phyloP scores from a whole-genome alignment of 2,888 invertebrate genomes.

The Apamea monoglypha region DNA sequence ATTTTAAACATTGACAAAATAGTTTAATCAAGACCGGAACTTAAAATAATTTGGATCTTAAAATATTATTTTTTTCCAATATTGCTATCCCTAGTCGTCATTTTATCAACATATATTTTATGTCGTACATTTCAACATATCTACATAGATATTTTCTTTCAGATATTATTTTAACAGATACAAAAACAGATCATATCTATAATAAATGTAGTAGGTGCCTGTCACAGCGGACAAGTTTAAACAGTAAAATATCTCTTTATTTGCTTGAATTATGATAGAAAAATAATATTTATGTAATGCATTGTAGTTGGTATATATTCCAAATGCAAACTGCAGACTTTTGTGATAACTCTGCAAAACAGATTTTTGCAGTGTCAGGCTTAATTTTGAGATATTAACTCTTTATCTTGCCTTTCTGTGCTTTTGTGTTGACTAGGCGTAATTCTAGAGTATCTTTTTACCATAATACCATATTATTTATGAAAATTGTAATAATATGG shows the following conservation, averaged over 20 bases:
- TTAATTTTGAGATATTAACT: constrained; percentile 21
- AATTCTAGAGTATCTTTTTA: constrained; percentile 27
- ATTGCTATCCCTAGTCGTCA: constrained; percentile 45
- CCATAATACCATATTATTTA: constrained; percentile 42
- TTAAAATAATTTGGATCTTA: constrained; percentile 17
- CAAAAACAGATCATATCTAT: constrained; percentile 35
- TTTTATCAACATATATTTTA: constrained; percentile 59
- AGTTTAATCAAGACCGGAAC: background rate
- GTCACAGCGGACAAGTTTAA: constrained; percentile 8
- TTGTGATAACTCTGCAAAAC: constrained; percentile 1
- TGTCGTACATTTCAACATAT: constrained; percentile 62
- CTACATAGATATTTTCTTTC: constrained; percentile 63
- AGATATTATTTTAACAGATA: constrained; percentile 48
- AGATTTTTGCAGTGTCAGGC: background rate
- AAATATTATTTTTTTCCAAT: constrained; percentile 16
- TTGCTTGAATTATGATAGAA: background rate
- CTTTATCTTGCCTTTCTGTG: constrained; percentile 4
- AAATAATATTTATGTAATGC: background rate
- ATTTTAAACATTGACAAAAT: constrained; percentile 8
- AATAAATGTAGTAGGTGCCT: constrained; percentile 31
- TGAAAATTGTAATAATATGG: constrained; percentile 49
- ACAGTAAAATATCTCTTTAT: constrained; percentile 28
- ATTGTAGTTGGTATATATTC: background rate
- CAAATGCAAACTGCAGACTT: constrained; percentile 16
- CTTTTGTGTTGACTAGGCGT: constrained; percentile 45